phyloP scores from a whole-genome alignment of 1,140 invertebrate genomes.

The Drosophila grimshawi region DNA sequence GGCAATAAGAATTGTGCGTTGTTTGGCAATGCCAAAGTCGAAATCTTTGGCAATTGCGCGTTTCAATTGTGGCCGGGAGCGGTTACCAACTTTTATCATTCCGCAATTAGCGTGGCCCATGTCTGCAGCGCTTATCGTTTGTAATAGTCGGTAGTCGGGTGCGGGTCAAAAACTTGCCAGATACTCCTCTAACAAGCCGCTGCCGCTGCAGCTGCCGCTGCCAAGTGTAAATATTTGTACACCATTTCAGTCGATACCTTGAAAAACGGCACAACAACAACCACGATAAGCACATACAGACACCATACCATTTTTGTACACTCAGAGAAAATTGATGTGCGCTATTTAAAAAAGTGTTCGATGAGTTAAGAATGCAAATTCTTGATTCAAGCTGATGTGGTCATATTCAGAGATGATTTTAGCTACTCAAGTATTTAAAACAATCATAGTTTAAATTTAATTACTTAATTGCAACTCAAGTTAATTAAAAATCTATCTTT shows the following conservation, averaged over 20 bases:
- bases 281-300: constrained; percentile 44
- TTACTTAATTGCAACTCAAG: no score
- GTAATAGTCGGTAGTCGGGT: constrained; percentile 39
- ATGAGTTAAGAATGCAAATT: no score
- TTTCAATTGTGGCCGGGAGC: constrained; percentile 40
- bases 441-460: no score
- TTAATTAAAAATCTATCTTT: no score
- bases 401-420: no score
- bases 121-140: constrained; percentile 69
- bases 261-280: constrained; percentile 44
- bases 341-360: not conserved
- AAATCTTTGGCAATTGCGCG: constrained; percentile 64
- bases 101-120: constrained; percentile 75
- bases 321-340: not conserved
- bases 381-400: no score
- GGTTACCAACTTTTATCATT: constrained; percentile 75
- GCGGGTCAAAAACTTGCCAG: constrained; percentile 43
- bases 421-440: no score
- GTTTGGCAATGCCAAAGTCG: constrained; percentile 15
- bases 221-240: constrained; percentile 72
- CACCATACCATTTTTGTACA: constrained; percentile 11
- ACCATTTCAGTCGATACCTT: constrained; percentile 71
- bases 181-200: constrained; percentile 46
- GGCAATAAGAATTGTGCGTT: constrained; percentile 53
- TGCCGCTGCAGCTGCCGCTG: constrained; percentile 47